phyloP scores from a whole-genome alignment of 2,888 invertebrate genomes.

The Campoplex nolae region DNA sequence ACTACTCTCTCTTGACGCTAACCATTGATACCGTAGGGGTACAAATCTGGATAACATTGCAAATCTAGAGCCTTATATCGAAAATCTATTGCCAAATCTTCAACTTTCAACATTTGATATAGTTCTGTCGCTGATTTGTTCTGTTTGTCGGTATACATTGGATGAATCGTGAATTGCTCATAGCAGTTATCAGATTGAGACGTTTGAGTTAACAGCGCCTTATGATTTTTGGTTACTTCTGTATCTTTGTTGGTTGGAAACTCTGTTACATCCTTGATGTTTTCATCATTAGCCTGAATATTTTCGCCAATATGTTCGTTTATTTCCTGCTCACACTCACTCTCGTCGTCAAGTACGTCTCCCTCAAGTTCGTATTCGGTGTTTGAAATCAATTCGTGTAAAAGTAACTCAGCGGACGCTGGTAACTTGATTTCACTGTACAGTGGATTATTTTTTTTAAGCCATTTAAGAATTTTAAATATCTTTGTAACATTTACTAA shows the following conservation, averaged over 20 bases:
- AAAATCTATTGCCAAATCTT: constrained; percentile 50
- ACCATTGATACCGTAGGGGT: constrained; percentile 46
- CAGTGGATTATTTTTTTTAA: constrained; percentile 73
- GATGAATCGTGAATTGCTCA: constrained; percentile 68
- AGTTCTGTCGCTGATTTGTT: constrained; percentile 67
- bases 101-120: constrained; percentile 72
- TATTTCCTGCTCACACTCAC: neutral
- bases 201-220: neutral
- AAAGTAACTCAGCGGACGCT: constrained; percentile 51
- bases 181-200: constrained; percentile 58
- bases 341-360: neutral
- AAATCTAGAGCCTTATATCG: constrained; percentile 43
- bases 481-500: constrained; percentile 75
- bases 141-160: constrained; percentile 67
- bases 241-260: neutral
- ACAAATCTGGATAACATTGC: constrained; percentile 59
- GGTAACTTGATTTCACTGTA: constrained; percentile 74
- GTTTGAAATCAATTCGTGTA: constrained; percentile 59
- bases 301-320: neutral
- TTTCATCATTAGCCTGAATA: neutral
- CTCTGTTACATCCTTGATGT: constrained; percentile 21
- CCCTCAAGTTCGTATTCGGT: neutral
- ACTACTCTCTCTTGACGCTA: constrained; percentile 55
- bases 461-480: constrained; percentile 72
- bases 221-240: neutral